phyloP scores from a whole-genome alignment of 2,113 vertebrate genomes.

The Tragelaphus buxtoni region DNA sequence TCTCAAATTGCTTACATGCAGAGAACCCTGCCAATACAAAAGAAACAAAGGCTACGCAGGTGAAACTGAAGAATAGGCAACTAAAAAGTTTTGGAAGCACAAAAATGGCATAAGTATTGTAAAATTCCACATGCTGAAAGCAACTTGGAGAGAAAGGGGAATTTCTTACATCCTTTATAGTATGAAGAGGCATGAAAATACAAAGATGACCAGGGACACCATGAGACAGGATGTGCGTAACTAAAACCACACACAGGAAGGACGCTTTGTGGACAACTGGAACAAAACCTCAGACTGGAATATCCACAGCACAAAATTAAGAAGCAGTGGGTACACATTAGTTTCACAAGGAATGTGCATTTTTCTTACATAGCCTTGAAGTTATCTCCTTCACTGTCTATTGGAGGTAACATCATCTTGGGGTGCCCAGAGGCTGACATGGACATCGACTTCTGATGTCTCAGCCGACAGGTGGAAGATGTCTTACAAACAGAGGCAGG shows the following conservation, averaged over 20 bases:
- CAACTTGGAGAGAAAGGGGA: conserved; percentile 35
- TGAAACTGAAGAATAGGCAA: conserved; percentile 50
- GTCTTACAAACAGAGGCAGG: conserved; percentile 85
- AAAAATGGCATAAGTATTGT: not conserved
- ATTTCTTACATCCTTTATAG: conserved; percentile 37
- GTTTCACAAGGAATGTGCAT: conserved; percentile 73
- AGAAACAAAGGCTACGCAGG: not conserved
- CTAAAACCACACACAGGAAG: conserved; percentile 45
- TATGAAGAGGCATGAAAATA: conserved; percentile 45
- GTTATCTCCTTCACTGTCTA: conserved; percentile 90
- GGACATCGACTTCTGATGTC: conserved; percentile 89
- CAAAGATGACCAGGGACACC: conserved; percentile 67
- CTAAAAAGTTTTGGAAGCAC: not conserved
- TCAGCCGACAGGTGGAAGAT: conserved; percentile 88
- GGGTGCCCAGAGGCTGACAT: conserved; percentile 87
- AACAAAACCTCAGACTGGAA: conserved; percentile 69
- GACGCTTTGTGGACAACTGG: conserved; percentile 63
- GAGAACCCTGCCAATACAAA: conserved; percentile 58
- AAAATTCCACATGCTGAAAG: conserved; percentile 51
- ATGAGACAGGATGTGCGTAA: conserved; percentile 56
- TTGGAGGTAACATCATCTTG: conserved; percentile 88
- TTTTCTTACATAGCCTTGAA: conserved; percentile 89
- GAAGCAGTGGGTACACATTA: conserved; percentile 72
- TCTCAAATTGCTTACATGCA: conserved; percentile 45
- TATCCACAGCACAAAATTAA: conserved; percentile 78